Base-by-base conservation (phyloP, 2,888 invertebrate species). In the Sipunculus nudus region DNA sequence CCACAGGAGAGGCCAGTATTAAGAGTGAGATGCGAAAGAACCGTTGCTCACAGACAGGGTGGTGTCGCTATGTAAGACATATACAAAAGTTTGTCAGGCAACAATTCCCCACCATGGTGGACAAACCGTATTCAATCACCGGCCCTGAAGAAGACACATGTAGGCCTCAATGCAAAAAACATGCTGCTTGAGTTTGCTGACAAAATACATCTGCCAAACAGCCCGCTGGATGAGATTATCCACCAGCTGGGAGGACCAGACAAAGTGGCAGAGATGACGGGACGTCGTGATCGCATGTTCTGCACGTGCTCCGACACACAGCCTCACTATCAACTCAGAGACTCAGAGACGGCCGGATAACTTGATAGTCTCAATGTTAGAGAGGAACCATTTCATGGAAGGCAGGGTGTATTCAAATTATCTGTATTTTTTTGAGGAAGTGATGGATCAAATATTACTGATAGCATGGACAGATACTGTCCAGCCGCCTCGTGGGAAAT, bases 231-330 rank as follows among this genome's bases (percentile, higher is more conserved):
- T 70, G 78, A 78, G 50, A 74, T 82, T 8, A 81, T 82, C 31
- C 78, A 82, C 65, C 63, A 73, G 57, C 67, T 82, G 6, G 82
- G 81, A 19, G 82, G 82, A 0, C 76, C 79, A 1, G 58, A 55
- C n/a, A 53, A 63, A 35, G 80, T 82, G 8, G 78, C 81, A 0
- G 81, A 82, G 69, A 83, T 82, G 82, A 83, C 82, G 0, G 82
- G 82, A 4, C 53, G 81, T 28, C 68, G 71, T 38, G 79, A 76
- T 1, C 67, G 81, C 4, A 74, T 80, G 23, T 76, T 79, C 3
- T 53, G 76, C 32, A 62, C 65, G 16, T 60, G 68, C 10, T 60
- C 67, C 0, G 61, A 52, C 3, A 72, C 70, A 21, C 61, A 47
- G 13, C 78, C 79, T 2, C 63, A 62, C 32, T 80, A 80, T 62